Evolutionary conservation across 35 echinoderm and acorn worm species (phyloP), one percentile per base, ranked within the genome.

Genomic region (Hemicentrotus pulcherrimus): DNA sequence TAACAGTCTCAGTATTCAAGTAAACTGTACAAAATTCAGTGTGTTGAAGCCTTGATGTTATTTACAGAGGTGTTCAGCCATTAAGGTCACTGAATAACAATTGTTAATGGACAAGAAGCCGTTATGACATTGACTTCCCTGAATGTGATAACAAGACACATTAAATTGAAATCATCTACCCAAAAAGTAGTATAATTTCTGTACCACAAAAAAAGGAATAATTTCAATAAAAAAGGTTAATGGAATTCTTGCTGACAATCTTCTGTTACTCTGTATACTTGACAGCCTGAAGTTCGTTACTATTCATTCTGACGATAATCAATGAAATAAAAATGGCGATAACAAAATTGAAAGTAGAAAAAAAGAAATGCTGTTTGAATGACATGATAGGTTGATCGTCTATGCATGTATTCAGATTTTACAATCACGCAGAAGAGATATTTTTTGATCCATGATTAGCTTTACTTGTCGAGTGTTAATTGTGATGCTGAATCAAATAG

Each of bases 401-500:
- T 78, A 78, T 78, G 65, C 65, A 78, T 78, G 65, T 78, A 78
- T 5, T 30, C 18, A 78, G 15, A 6, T n/a, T 78, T n/a, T 78
- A n/a, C 65, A 78, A 78, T n/a, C 65, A n/a, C 6, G 65, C 65
- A 78, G 65, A 78, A n/a, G 65, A 78, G 65, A 78, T 78, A 78
- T 78, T 78, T 78, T 78, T 78, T 4, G 19, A n/a, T 28, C 28
- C 65, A 22, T 78, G 9, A 78, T 78, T 78, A 78, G 65, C 19
- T 78, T 78, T 78, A 78, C 65, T 5, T 78, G 22, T 78, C 24
- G 0, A 78, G 19, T 78, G 24, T 78, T 4, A 71, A 41, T 41
- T 41, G 50, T 55, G 15, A 55, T 55, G 50, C 9, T 55, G 24
- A 78, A 12, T 78, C 28, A 78, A 78, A 22, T 0, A 14, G 12